Evolutionary conservation across 1,140 invertebrate genomes (phyloP).

Genomic region (Neodiprion virginianus): DNA sequence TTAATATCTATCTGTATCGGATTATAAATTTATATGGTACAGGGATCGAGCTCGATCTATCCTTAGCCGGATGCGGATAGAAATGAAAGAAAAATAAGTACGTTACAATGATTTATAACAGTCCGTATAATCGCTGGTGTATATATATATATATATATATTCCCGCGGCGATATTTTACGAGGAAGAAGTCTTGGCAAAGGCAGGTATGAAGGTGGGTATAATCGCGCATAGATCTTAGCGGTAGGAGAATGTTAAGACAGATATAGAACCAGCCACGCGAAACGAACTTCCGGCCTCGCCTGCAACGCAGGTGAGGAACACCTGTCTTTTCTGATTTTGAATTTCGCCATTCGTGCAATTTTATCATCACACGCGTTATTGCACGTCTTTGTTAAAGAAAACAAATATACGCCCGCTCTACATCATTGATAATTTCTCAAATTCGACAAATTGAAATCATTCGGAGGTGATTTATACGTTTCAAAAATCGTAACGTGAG

Average conservation of each 20-base stretch:
- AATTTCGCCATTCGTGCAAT: neutral
- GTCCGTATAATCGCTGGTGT: neutral
- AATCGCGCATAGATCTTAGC: slow-evolving; percentile 1
- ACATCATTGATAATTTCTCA: too few species aligned
- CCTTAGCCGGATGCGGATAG: neutral
- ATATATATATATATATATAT: neutral
- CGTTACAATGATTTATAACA: slow-evolving; percentile 8
- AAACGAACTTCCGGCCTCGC: slow-evolving; percentile 6
- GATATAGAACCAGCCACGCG: neutral
- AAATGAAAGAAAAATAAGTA: neutral
- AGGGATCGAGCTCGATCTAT: neutral
- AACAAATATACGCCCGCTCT: too few species aligned
- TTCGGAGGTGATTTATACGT: neutral
- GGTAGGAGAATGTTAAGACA: neutral
- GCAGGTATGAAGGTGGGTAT: neutral
- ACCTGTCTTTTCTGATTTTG: neutral
- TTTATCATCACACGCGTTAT: neutral
- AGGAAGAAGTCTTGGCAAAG: neutral
- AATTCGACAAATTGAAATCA: too few species aligned
- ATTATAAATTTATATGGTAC: neutral
- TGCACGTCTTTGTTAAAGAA: too few species aligned
- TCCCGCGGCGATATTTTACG: neutral
- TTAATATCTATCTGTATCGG: too few species aligned
- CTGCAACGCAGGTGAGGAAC: neutral
- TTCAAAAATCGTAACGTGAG: neutral